These are phyloP conservation scores for Zaprionus nigranus DNA, from an alignment of 1,140 invertebrate species.

Conservation along the genomic window DNA sequence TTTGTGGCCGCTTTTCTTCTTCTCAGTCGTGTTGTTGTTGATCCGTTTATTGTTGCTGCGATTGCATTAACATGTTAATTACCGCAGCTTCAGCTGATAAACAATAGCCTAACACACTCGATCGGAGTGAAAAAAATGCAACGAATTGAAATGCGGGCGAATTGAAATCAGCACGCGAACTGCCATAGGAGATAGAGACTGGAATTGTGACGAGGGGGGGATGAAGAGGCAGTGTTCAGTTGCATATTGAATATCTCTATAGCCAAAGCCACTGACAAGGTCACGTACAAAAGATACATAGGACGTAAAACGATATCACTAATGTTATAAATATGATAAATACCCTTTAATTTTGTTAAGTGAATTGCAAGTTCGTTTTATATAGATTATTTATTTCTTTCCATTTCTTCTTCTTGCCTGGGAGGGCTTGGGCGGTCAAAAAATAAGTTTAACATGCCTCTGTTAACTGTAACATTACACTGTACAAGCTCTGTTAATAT, in stretches of 20 bases:
- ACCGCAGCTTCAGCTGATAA: conserved; percentile 57
- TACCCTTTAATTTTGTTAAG: too few species aligned
- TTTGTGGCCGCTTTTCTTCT: conserved; percentile 32
- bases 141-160: conserved; percentile 33
- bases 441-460: too few species aligned
- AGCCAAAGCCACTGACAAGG: conserved; percentile 1
- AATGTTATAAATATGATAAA: not conserved
- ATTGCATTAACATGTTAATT: conserved; percentile 64
- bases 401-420: too few species aligned
- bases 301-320: too few species aligned
- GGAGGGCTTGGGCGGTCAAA: too few species aligned
- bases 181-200: not conserved
- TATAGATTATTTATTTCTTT: too few species aligned
- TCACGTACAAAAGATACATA: not conserved
- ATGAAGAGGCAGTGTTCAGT: not conserved
- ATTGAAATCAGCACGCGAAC: conserved; percentile 47
- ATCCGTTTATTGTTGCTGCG: conserved; percentile 37
- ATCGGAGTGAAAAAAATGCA: conserved; percentile 4
- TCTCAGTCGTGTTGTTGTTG: conserved; percentile 23
- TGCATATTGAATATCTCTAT: not conserved
- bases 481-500: not conserved
- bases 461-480: too few species aligned
- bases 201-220: not conserved
- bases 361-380: too few species aligned
- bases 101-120: conserved; percentile 35